phyloP scores from a whole-genome alignment of 2,797 vertebrate species.

The Gymnoscopelus microlampas region DNA sequence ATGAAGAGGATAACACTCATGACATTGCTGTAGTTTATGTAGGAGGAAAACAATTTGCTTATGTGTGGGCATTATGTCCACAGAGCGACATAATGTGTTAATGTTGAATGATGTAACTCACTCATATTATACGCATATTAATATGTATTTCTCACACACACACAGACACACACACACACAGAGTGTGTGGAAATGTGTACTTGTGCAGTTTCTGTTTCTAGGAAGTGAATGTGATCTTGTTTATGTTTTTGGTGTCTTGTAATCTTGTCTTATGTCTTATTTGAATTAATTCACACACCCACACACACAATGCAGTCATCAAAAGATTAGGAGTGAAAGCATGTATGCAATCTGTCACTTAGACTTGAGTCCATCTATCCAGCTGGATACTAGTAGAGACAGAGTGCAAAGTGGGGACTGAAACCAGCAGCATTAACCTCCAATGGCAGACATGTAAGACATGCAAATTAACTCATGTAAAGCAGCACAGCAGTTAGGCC shows the following conservation, averaged over 20 bases:
- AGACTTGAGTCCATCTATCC: background rate
- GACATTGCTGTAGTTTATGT: constrained; percentile 40
- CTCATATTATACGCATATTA: no score
- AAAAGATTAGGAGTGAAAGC: background rate
- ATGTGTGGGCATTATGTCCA: no score
- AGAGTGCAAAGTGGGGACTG: background rate
- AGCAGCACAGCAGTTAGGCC: constrained; percentile 51
- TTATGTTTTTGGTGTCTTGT: no score
- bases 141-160: background rate
- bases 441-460: background rate
- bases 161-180: constrained; percentile 24
- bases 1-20: constrained; percentile 36
- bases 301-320: background rate
- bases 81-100: no score
- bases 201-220: no score
- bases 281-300: background rate
- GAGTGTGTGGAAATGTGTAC: no score
- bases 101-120: no score
- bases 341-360: background rate
- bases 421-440: background rate
- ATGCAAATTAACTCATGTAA: constrained; percentile 51
- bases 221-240: no score
- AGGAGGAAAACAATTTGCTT: no score
- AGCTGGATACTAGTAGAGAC: background rate
- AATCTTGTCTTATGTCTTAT: no score